These are phyloP conservation scores for Delphinapterus leucas DNA, from an alignment of 2,113 vertebrate genomes.

Conservation along the genomic window DNA sequence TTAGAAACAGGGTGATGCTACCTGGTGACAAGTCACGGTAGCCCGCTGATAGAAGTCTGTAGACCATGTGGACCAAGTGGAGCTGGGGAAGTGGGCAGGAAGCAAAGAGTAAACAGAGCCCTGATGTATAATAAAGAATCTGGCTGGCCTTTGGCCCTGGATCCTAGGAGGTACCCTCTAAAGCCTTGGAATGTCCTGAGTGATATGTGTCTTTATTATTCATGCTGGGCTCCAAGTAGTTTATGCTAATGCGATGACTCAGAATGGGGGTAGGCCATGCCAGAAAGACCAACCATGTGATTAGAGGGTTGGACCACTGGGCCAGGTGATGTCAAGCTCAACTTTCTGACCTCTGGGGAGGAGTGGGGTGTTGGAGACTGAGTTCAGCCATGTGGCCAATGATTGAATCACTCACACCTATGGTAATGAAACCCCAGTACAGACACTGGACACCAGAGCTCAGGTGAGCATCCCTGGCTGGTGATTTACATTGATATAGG, in stretches of 20 bases:
- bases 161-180: not conserved
- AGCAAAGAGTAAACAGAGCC: not conserved
- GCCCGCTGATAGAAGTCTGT: not conserved
- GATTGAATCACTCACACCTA: not conserved
- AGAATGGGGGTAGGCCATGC: not conserved
- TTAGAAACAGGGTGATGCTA: not conserved
- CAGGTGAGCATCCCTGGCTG: not conserved
- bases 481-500: not conserved
- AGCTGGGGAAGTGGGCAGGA: not conserved
- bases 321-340: not conserved
- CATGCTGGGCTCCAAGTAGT: rapidly evolving
- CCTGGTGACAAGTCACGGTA: not conserved
- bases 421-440: not conserved
- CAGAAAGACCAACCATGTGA: not conserved
- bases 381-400: not conserved
- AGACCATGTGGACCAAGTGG: rapidly evolving
- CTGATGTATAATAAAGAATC: not conserved
- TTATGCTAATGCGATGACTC: not conserved
- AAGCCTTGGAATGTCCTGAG: not conserved
- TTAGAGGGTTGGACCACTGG: not conserved
- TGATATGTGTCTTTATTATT: not conserved
- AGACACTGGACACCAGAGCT: not conserved
- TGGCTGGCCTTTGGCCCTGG: not conserved
- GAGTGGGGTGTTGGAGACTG: not conserved
- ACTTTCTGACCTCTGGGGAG: not conserved